These are phyloP conservation scores for Sarcophaga peregrina DNA, from an alignment of 1,140 invertebrate species.

Conservation along the genomic window DNA sequence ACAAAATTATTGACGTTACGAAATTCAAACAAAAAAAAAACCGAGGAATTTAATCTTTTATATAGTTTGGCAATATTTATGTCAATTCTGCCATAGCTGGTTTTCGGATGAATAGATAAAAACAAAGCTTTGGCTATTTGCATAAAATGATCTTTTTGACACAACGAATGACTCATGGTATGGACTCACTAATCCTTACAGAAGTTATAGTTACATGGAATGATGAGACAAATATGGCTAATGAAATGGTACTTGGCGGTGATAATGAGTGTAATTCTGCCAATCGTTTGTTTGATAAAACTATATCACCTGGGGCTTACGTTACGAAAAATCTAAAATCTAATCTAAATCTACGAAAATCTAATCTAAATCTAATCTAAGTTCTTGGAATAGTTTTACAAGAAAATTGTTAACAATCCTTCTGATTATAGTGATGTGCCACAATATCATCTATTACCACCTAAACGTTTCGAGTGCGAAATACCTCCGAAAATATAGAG, in stretches of 20 bases:
- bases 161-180: too few species aligned
- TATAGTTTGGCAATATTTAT: too few species aligned
- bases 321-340: conserved; percentile 96
- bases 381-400: conserved; percentile 84
- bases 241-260: conserved; percentile 93
- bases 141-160: too few species aligned
- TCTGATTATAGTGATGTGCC: conserved; percentile 69
- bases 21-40: too few species aligned
- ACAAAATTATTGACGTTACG: too few species aligned
- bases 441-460: conserved; percentile 73
- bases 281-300: conserved; percentile 98
- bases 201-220: too few species aligned
- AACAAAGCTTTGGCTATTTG: too few species aligned
- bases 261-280: conserved; percentile 84
- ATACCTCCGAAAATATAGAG: conserved; percentile 75
- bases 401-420: conserved; percentile 73
- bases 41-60: too few species aligned
- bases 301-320: conserved; percentile 90
- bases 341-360: conserved; percentile 85
- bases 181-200: too few species aligned
- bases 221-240: conserved; percentile 86
- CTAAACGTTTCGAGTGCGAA: conserved; percentile 87
- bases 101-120: too few species aligned
- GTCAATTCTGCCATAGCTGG: too few species aligned
- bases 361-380: conserved; percentile 94